phyloP scores from a whole-genome alignment of 2,888 invertebrate species.

The Papilio gigon region DNA sequence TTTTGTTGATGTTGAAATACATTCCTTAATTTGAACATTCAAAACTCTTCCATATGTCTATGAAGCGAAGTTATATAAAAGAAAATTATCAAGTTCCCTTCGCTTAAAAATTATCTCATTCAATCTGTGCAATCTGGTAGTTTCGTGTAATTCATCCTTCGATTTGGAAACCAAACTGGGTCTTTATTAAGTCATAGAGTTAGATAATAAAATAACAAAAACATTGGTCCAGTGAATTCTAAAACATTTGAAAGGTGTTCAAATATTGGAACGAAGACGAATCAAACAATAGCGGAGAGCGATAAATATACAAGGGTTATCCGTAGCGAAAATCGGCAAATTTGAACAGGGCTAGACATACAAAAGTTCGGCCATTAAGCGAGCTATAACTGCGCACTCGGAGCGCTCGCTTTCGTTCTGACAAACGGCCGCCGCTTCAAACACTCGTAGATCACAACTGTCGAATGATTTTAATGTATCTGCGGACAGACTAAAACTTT shows the following conservation, averaged over 20 bases:
- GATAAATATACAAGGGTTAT: conserved; percentile 51
- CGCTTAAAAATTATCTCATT: too few relatives aligned
- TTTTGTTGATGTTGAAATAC: not conserved
- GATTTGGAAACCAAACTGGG: too few relatives aligned
- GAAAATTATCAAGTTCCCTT: too few relatives aligned
- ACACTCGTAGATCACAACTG: conserved; percentile 53
- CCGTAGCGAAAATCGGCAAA: conserved; percentile 55
- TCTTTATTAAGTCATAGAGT: not conserved
- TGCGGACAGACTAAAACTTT: conserved; percentile 50
- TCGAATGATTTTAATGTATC: conserved; percentile 59
- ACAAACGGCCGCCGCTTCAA: conserved; percentile 50
- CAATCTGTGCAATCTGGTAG: too few relatives aligned
- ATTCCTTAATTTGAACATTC: too few relatives aligned
- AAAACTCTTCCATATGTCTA: not conserved
- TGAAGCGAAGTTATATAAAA: not conserved
- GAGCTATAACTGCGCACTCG: conserved; percentile 45
- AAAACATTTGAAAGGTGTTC: conserved; percentile 40
- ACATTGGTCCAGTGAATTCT: not conserved
- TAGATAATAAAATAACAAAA: not conserved
- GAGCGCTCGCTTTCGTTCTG: conserved; percentile 41
- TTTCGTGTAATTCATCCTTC: too few relatives aligned
- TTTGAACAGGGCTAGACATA: conserved; percentile 55
- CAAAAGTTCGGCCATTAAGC: conserved; percentile 62
- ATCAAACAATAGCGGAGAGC: conserved; percentile 49
- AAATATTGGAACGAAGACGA: conserved; percentile 45